Evolutionary conservation across 2,888 invertebrate genomes (phyloP).

Genomic region (Tuberolachnus salignus): DNA sequence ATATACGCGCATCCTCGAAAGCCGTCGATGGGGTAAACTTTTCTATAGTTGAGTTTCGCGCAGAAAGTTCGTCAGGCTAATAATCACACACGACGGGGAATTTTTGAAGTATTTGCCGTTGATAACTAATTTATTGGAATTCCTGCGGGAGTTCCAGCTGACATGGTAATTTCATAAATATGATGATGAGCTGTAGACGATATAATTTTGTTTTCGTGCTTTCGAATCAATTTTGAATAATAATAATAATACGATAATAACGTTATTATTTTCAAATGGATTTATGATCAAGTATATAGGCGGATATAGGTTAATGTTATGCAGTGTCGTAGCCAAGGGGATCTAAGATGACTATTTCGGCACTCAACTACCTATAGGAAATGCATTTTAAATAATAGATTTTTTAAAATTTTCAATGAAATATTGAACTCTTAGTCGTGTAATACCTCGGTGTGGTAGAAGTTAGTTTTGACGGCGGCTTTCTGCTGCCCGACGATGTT

Average conservation of each 20-base stretch:
- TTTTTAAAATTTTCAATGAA: too few relatives aligned
- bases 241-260: not conserved
- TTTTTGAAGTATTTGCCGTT: conserved; percentile 19
- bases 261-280: too few relatives aligned
- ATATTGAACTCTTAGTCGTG: too few relatives aligned
- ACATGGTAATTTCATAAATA: conserved; percentile 15
- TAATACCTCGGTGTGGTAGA: not conserved
- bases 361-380: too few relatives aligned
- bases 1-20: not conserved
- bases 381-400: too few relatives aligned
- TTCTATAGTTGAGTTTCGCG: not conserved
- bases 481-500: not conserved
- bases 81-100: conserved; percentile 7
- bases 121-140: conserved; percentile 24
- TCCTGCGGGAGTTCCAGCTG: not conserved
- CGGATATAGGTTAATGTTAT: too few relatives aligned
- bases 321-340: too few relatives aligned
- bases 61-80: conserved; percentile 14
- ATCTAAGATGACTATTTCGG: too few relatives aligned
- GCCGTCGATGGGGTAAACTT: conserved; percentile 11
- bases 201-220: not conserved
- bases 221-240: not conserved
- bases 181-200: not conserved
- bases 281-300: too few relatives aligned
- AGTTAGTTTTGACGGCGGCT: conserved; percentile 9